These are phyloP conservation scores for Romanogobio albipinnatus DNA, from an alignment of 2,113 vertebrate genomes.

Conservation along the genomic window DNA sequence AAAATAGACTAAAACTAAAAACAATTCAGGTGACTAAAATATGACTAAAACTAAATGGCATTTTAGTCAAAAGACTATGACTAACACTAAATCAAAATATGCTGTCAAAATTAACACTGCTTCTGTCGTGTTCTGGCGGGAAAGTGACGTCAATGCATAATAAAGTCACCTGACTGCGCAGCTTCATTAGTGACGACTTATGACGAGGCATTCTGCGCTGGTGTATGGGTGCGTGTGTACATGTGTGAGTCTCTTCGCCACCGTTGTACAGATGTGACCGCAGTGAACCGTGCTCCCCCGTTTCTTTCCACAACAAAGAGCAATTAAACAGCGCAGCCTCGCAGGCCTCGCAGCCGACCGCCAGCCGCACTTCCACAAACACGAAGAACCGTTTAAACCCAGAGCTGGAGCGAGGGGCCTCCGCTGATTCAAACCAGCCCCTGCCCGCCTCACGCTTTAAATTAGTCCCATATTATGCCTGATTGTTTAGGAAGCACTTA, in stretches of 20 bases:
- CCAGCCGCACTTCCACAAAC: slow-evolving; percentile 84
- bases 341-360: slow-evolving; percentile 79
- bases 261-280: slow-evolving; percentile 74
- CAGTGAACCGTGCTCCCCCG: slow-evolving; percentile 53
- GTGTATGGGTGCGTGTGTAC: neutral
- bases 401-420: slow-evolving; percentile 70
- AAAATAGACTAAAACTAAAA: too few species aligned
- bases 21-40: too few species aligned
- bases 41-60: too few species aligned
- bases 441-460: slow-evolving; percentile 58
- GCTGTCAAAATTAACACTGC: too few species aligned
- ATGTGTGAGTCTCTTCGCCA: slow-evolving; percentile 58
- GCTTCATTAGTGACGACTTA: too few species aligned
- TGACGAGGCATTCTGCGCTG: too few species aligned
- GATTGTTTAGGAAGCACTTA: slow-evolving; percentile 58
- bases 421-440: slow-evolving; percentile 77
- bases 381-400: slow-evolving; percentile 82
- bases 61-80: too few species aligned
- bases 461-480: slow-evolving; percentile 54
- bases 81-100: too few species aligned
- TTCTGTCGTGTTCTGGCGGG: too few species aligned
- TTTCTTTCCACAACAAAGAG: slow-evolving; percentile 79
- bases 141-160: too few species aligned
- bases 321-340: slow-evolving; percentile 81
- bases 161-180: too few species aligned